phyloP scores from a whole-genome alignment of 2,797 vertebrate genomes.

The Poliocrania exsul region DNA sequence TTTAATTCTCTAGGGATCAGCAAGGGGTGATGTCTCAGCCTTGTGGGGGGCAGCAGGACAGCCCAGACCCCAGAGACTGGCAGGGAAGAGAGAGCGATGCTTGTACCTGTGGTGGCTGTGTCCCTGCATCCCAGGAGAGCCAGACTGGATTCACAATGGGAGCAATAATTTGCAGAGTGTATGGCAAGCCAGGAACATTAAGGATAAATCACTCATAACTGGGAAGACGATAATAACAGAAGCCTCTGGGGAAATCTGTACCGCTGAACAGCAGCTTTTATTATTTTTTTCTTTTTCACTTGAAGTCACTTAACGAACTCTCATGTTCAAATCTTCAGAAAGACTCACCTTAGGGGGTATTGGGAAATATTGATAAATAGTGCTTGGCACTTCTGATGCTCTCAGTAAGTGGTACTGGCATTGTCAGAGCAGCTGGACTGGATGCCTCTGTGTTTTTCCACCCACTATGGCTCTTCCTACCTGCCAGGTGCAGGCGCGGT shows the following conservation, averaged over 20 bases:
- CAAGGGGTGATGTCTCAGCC: too few relatives aligned
- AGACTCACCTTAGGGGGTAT: constrained; percentile 7
- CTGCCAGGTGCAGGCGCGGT: not conserved
- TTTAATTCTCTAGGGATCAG: not conserved
- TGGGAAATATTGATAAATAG: constrained; percentile 60
- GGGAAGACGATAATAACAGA: not conserved
- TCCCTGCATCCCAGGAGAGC: not conserved
- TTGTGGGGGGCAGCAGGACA: not conserved
- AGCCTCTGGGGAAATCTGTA: not conserved
- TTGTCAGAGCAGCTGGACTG: not conserved
- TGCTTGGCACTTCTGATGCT: not conserved
- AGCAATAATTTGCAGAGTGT: not conserved
- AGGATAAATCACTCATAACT: constrained; percentile 20
- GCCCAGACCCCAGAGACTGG: not conserved
- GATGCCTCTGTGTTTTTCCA: not conserved
- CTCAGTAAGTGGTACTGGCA: not conserved
- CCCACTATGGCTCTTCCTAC: not conserved
- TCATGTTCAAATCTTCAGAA: constrained; percentile 46
- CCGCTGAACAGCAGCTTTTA: not conserved
- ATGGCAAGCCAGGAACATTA: not conserved
- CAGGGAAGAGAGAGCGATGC: not conserved
- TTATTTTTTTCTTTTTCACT: not conserved
- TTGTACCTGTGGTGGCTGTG: not conserved
- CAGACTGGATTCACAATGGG: rapidly evolving
- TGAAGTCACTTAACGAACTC: constrained; percentile 30